phyloP scores from a whole-genome alignment of 2,113 vertebrate genomes.

The Planiliza haematocheilus region DNA sequence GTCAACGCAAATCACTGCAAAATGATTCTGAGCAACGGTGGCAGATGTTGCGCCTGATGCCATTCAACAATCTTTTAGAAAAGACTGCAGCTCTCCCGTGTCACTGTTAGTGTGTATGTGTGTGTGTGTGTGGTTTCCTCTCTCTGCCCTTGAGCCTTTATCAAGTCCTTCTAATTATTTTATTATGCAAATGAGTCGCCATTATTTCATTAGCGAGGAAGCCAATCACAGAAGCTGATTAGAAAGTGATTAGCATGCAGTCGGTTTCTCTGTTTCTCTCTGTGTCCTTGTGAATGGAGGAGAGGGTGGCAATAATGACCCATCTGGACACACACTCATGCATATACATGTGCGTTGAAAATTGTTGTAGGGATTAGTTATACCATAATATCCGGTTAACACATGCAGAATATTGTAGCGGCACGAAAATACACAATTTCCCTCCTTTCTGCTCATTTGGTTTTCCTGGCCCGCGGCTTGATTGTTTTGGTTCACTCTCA shows the following conservation, averaged over 20 bases:
- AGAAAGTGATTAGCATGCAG: conserved; percentile 86
- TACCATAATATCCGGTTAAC: conserved; percentile 12
- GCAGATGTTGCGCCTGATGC: conserved; percentile 78
- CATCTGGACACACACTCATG: conserved; percentile 75
- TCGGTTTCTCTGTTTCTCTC: conserved; percentile 46
- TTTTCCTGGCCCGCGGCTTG: neutral
- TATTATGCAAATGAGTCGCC: conserved; percentile 86
- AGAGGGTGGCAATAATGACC: conserved; percentile 67
- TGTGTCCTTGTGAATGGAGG: conserved; percentile 73
- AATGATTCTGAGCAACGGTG: conserved; percentile 68
- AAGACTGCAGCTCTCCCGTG: conserved; percentile 53
- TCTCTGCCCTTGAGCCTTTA: conserved; percentile 85
- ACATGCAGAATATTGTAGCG: neutral
- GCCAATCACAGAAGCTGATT: conserved; percentile 84
- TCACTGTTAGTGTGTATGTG: conserved; percentile 33
- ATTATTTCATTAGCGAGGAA: conserved; percentile 86
- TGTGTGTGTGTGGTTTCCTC: conserved; percentile 48
- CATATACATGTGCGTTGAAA: conserved; percentile 45
- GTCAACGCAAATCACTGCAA: conserved; percentile 67
- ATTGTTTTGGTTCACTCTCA: neutral
- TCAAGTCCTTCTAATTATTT: conserved; percentile 86
- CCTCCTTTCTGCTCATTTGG: neutral
- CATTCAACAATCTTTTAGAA: conserved; percentile 65
- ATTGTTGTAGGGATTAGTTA: conserved; percentile 46
- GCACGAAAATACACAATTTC: neutral